Evolutionary conservation across 2,113 vertebrate species (phyloP), one percentile per base, ranked within the genome.

Genomic region (Falco punctatus): DNA sequence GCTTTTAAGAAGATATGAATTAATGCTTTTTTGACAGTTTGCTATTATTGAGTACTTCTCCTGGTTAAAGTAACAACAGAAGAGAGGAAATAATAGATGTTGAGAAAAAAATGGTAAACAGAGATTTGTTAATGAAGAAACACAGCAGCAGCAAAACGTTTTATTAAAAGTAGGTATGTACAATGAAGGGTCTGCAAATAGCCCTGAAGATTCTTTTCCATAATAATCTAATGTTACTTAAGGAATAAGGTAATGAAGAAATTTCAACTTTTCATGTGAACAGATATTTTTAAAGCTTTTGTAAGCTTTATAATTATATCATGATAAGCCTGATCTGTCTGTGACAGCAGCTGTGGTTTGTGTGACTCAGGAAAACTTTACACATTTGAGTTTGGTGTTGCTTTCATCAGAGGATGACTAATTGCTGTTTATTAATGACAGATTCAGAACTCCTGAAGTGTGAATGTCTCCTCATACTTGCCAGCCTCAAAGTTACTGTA

Each of bases 361-460:
- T 88, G 78, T 83, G 72, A 81, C 83, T 95, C 61, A 88, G 57
- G 44, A 72, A 92, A 94, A 59, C 74, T 72, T 86, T 48, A 58
- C 4, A 9, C 15, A 21, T 82, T 94, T 77, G 75, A 78, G 32
- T 93, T 69, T 54, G 42, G 24, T 90, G 32, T 48, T 95, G 27
- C 32, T 93, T 96, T 95, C 48, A 70, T 72, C 74, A 91, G 23
- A 75, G 44, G 17, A 74, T 71, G 65, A 69, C 51, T 79, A 88
- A 94, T 75, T 88, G 12, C 11, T 66, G 3, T 44, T 84, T 82
- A 59, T 71, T 33, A 89, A 62, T 33, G 28, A 20, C n/a, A 79
- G 73, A 59, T 54, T 92, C 82, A 75, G 67, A 85, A 51, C 57
- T 86, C 44, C 8, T 2, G 15, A 82, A 86, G 15, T 58, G 23